Base-by-base conservation (phyloP, 64 coral and sea anemone species). In the Montipora sp. region DNA sequence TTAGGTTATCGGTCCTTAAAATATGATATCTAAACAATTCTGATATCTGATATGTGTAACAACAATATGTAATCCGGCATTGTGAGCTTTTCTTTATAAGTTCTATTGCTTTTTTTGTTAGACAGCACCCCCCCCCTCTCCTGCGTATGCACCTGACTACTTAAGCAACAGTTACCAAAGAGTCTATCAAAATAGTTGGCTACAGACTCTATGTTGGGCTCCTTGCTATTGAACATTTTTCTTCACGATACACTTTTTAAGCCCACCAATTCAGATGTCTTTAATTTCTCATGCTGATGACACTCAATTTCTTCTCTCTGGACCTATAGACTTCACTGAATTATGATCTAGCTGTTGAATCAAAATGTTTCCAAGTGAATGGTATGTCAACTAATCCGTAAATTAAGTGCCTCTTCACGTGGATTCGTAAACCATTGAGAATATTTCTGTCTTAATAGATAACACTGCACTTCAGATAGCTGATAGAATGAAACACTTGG, bases 351-450 rank as follows among this genome's bases (percentile, higher is more conserved):
- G 36, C 47, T 49, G 15, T 49, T 69, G 65, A 14, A 15, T 69
- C 65, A 18, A 15, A 69, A 69, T 14, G 65, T 9, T 48, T 78
- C 36, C 36, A 48, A 16, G 0, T 4, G 3, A 78, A 48, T 78
- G 47, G 75, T 78, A 78, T 78, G 75, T 44, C 75, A 78, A 78
- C 75, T 78, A 78, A 78, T 78, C 75, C 75, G 9, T 4, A 69
- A 15, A 27, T 27, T 27, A 69, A 69, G 65, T 20, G 65, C 65
- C 65, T 69, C 65, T 20, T 18, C 27, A 69, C 16, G 65, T 69
- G 65, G 65, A 8, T 69, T 69, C 8, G 65, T 69, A 69, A 69
- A 69, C 65, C 9, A 69, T 20, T 69, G 19, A 69, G 4, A 14
- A 69, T 14, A 14, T 69, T 14, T 10, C 65, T 69, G 65, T 69